Conservation (phyloP, 2,888 invertebrate genomes). For the Herminia tarsipennalis region DNA sequence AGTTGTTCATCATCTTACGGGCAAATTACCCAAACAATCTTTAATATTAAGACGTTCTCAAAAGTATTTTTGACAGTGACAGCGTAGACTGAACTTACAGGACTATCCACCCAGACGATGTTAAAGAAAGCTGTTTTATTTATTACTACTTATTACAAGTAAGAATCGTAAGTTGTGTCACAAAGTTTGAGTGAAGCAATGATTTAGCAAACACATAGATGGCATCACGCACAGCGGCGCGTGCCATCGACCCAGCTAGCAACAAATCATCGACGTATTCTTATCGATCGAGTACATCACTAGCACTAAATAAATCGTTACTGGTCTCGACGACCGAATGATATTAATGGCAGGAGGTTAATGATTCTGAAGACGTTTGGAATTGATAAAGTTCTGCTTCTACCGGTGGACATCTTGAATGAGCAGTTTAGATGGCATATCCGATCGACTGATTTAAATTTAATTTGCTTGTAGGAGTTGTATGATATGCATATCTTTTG, state of each 20-base stretch:
- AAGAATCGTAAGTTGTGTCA: slow-evolving; percentile 3
- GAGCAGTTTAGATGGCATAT: slow-evolving; percentile 41
- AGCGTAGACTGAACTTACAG: no score
- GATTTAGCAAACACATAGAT: slow-evolving; percentile 24
- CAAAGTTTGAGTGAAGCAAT: slow-evolving; percentile 29
- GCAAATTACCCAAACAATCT: no score
- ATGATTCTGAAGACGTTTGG: slow-evolving; percentile 73
- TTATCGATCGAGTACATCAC: slow-evolving; percentile 80
- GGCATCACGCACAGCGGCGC: slow-evolving; percentile 62
- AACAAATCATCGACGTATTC: slow-evolving; percentile 74
- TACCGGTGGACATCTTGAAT: slow-evolving; percentile 49
- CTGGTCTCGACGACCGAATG: slow-evolving; percentile 66
- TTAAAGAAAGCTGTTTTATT: no score
- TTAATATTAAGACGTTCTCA: no score
- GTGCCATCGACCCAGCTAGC: slow-evolving; percentile 61
- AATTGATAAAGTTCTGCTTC: slow-evolving; percentile 66
- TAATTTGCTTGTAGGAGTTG: slow-evolving; percentile 37
- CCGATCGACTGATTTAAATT: slow-evolving; percentile 57
- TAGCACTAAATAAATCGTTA: slow-evolving; percentile 76
- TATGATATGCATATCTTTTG: slow-evolving; percentile 1
- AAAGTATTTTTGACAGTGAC: no score
- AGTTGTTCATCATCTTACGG: no score
- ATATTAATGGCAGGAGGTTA: slow-evolving; percentile 74
- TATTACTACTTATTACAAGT: no score
- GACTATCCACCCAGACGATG: no score